Evolutionary conservation across 92 coral and sea anemone species (phyloP), one percentile per base, ranked within the genome.

Genomic region (Nematostella vectensis): DNA sequence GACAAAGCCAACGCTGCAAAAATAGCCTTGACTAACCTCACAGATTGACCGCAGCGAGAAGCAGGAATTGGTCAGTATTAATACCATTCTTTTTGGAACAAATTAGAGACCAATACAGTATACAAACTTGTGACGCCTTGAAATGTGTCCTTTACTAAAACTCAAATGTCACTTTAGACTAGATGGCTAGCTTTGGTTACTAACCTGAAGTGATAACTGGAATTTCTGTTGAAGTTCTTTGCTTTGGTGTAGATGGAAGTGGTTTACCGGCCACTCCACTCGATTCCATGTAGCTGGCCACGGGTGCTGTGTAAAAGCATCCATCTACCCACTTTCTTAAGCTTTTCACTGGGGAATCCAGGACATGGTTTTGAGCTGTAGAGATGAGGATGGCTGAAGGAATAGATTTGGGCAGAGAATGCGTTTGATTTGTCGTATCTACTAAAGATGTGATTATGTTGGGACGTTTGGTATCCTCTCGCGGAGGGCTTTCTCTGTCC

Each of bases 261-360:
- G 93, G 81, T 18, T 85, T 91, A 36, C 73, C 19, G 48, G 72
- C 19, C 27, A 39, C 64, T 18, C 80, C 67, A 38, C 74, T 68
- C 27, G 71, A 29, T 31, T 79, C 57, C 38, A 66, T 61, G 16
- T 58, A 30, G 30, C 44, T 56, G 27, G 59, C 45, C 1, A 62
- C 27, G 13, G 72, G 0, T 9, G 57, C 6, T 15, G 70, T 57
- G 68, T 93, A 82, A 50, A 93, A 93, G 50, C 99, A 93, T 2
- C 99, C 99, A 74, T 93, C 99, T 18, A 93, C 99, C 99, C 99
- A 93, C 57, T 82, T 85, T 63, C 99, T 31, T 31, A 93, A 75
- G 65, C 99, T 93, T 59, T 93, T 93, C 21, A 93, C 99, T 0
- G 99, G 99, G 25, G 99, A 93, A 27, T 93, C 95, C 50, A 85